These are phyloP conservation scores for Lordiphosa andalusiaca DNA, from an alignment of 2,888 invertebrate species.

Conservation along the genomic window DNA sequence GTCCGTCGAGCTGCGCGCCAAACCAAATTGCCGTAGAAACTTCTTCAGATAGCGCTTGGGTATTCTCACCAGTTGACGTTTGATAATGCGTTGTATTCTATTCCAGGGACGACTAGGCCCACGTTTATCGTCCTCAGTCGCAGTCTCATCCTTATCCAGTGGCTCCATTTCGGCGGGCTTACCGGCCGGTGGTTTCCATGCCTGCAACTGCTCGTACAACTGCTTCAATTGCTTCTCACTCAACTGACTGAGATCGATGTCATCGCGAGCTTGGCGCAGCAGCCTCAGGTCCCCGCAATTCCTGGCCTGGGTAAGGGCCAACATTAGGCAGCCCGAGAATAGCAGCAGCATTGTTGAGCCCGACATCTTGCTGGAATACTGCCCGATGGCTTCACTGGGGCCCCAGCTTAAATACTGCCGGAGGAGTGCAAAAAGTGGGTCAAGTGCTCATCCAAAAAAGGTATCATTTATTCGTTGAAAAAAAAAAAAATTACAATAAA, in stretches of 20 bases:
- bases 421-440: slow-evolving; percentile 23
- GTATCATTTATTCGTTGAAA: slow-evolving; percentile 44
- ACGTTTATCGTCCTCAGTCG: slow-evolving; percentile 36
- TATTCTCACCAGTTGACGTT: slow-evolving; percentile 56
- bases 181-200: background rate
- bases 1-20: slow-evolving; percentile 38
- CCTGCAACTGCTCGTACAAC: slow-evolving; percentile 40
- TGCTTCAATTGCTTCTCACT: slow-evolving; percentile 43
- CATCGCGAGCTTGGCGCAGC: slow-evolving; percentile 18
- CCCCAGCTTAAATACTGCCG: slow-evolving; percentile 7
- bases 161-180: background rate
- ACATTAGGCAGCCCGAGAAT: background rate
- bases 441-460: slow-evolving; percentile 39
- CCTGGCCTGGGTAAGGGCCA: background rate
- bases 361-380: no score
- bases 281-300: slow-evolving; percentile 12
- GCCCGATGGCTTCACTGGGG: background rate
- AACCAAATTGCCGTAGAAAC: slow-evolving; percentile 48
- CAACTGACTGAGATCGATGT: slow-evolving; percentile 48
- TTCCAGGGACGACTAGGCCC: slow-evolving; percentile 62
- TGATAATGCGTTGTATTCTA: slow-evolving; percentile 55
- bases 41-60: slow-evolving; percentile 60
- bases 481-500: slow-evolving; percentile 47
- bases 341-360: slow-evolving; percentile 6
- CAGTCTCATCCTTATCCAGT: background rate